These are phyloP conservation scores for Lamprotornis superbus DNA, from an alignment of 2,113 vertebrate genomes.

Conservation along the genomic window DNA sequence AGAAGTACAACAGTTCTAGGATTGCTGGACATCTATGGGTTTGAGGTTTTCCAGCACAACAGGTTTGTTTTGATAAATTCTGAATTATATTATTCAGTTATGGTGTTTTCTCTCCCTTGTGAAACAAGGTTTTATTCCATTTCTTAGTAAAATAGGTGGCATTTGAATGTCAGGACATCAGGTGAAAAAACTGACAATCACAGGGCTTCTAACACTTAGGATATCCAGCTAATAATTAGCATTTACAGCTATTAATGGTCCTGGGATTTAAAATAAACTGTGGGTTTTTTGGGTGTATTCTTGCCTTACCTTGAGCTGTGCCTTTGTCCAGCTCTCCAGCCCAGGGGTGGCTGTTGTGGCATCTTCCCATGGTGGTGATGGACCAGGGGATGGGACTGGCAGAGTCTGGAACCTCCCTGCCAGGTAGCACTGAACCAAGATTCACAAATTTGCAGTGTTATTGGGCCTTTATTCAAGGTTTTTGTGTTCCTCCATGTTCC, in stretches of 20 bases:
- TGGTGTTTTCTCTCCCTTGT: neutral
- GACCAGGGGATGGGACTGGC: neutral
- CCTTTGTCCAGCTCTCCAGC: neutral
- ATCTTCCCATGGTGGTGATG: neutral
- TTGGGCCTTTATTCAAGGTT: neutral
- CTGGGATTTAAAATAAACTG: neutral
- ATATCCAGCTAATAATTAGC: neutral
- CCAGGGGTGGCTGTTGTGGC: neutral
- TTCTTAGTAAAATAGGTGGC: neutral
- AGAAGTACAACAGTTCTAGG: constrained; percentile 89
- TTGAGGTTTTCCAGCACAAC: constrained; percentile 97
- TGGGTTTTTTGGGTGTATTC: neutral
- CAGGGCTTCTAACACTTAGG: neutral
- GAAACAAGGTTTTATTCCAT: neutral
- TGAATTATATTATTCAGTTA: neutral
- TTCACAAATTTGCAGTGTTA: neutral
- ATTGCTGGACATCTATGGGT: constrained; percentile 95
- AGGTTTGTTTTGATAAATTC: constrained; percentile 72
- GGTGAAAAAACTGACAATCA: neutral
- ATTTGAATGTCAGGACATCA: neutral
- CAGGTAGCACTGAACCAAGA: neutral
- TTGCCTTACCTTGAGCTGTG: neutral
- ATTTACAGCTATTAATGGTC: neutral
- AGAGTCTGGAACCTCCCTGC: neutral
- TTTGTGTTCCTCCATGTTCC: neutral